phyloP scores from a whole-genome alignment of 2,797 vertebrate genomes.

The Brotula barbata region DNA sequence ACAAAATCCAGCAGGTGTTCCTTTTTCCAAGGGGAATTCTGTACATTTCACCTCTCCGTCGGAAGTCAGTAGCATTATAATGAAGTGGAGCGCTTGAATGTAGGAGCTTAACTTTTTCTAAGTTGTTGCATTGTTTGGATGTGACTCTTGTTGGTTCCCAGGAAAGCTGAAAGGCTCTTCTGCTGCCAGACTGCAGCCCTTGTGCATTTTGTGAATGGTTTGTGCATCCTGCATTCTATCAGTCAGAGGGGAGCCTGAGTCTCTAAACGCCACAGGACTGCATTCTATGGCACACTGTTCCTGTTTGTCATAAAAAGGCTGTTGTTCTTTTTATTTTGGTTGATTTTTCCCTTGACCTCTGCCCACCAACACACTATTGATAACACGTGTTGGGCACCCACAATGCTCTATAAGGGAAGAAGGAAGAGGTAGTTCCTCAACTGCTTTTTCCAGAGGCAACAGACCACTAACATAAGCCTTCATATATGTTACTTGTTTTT shows the following conservation, averaged over 20 bases:
- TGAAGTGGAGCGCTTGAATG: slow-evolving; percentile 64
- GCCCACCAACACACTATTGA: slow-evolving; percentile 50
- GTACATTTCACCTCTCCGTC: slow-evolving; percentile 43
- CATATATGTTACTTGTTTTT: too few species aligned
- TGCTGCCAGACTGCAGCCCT: slow-evolving; percentile 52
- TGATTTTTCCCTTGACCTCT: slow-evolving; percentile 43
- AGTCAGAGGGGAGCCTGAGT: slow-evolving; percentile 37
- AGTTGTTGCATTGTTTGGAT: slow-evolving; percentile 64
- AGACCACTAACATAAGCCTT: too few species aligned
- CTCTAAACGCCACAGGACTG: slow-evolving; percentile 33
- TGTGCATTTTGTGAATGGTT: slow-evolving; percentile 55
- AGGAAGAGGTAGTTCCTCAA: too few species aligned
- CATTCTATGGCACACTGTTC: slow-evolving; percentile 23
- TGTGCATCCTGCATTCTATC: slow-evolving; percentile 48
- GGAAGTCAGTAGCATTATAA: slow-evolving; percentile 64
- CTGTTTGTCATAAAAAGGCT: slow-evolving; percentile 48
- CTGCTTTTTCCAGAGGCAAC: too few species aligned
- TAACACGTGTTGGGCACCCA: slow-evolving; percentile 37
- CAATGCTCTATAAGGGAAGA: slow-evolving; percentile 26
- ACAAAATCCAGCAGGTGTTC: slow-evolving; percentile 76
- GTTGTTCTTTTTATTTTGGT: slow-evolving; percentile 42
- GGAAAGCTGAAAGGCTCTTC: slow-evolving; percentile 62
- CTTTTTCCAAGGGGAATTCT: slow-evolving; percentile 58
- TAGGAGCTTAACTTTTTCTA: slow-evolving; percentile 39
- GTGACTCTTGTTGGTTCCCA: slow-evolving; percentile 74